Conservation (phyloP, 2,888 invertebrate species). For the Osmoderma eremita region DNA sequence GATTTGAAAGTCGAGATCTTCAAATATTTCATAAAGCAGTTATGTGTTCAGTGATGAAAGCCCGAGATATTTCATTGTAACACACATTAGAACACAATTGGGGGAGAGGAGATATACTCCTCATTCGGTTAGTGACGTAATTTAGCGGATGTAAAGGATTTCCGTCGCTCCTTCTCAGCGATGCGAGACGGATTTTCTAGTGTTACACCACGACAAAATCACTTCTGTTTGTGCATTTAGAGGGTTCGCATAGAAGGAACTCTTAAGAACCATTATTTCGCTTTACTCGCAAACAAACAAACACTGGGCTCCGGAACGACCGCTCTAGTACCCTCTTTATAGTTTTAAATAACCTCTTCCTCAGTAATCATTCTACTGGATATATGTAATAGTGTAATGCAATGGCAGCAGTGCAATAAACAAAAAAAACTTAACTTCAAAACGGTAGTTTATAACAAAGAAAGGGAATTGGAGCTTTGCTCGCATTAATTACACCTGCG, state of each 20-base stretch:
- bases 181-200: not conserved
- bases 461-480: too few relatives aligned
- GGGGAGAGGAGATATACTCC: not conserved
- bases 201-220: constrained; percentile 3
- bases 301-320: not conserved
- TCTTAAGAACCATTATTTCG: not conserved
- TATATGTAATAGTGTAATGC: too few relatives aligned
- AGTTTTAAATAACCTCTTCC: not conserved
- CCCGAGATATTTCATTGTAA: too few relatives aligned
- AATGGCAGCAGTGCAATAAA: too few relatives aligned
- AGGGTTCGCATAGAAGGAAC: not conserved
- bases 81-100: not conserved
- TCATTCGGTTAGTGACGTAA: not conserved
- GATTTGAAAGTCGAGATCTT: too few relatives aligned
- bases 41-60: too few relatives aligned
- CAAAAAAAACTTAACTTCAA: not conserved
- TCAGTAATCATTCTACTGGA: not conserved
- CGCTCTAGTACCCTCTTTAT: not conserved
- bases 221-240: constrained; percentile 18
- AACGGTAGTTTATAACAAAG: not conserved
- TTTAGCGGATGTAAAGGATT: not conserved
- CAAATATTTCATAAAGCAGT: too few relatives aligned
- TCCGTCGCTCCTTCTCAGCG: not conserved
- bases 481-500: too few relatives aligned
- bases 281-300: not conserved